Percentiles rank a stretch among this genome's conserved stretches.
These are phyloP conservation scores for Panthera tigris DNA, from an alignment of 2,113 vertebrate genomes.

Conservation along the genomic window DNA sequence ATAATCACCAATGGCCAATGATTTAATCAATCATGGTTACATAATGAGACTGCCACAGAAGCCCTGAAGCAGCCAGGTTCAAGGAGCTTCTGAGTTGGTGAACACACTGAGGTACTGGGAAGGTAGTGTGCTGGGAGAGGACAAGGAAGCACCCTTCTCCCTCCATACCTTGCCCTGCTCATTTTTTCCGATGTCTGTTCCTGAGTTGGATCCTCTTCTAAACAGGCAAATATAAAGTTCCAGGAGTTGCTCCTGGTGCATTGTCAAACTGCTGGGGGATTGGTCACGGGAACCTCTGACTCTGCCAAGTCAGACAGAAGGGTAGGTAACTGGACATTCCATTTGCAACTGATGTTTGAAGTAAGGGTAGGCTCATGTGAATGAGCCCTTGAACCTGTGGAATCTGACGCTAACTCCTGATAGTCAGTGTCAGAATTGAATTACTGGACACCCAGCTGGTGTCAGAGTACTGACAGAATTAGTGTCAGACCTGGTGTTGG, in stretches of 20 bases:
- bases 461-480: neutral
- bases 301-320: neutral
- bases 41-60: neutral
- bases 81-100: neutral
- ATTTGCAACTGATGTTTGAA: neutral
- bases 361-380: neutral
- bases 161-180: neutral
- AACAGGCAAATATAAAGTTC: neutral
- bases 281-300: neutral
- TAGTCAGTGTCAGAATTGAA: neutral
- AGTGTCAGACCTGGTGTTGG: neutral
- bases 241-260: neutral
- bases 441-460: neutral
- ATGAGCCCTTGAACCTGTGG: neutral
- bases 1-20: neutral
- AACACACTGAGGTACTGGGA: neutral
- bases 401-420: neutral
- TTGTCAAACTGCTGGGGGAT: neutral
- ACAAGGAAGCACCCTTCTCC: neutral
- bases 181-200: neutral
- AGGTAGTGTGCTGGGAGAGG: neutral
- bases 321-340: neutral
- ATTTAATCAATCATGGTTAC: neutral
- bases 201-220: neutral
- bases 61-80: neutral